Conservation (phyloP, 2,888 invertebrate genomes). For the Seladonia tumulorum region DNA sequence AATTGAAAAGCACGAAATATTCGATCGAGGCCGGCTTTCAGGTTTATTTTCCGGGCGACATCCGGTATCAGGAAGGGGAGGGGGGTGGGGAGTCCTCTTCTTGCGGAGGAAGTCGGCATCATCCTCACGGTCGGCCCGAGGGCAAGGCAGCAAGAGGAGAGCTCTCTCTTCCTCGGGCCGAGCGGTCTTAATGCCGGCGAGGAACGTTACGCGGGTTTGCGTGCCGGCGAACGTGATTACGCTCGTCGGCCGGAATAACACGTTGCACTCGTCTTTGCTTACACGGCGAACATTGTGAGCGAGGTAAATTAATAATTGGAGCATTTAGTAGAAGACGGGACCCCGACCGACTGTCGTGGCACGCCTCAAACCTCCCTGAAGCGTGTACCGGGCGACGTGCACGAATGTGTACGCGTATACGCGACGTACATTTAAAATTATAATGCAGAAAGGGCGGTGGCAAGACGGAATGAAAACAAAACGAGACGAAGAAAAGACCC, state of each 20-base stretch:
- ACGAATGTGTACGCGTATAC: background rate
- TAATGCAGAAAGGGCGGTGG: slow-evolving; percentile 17
- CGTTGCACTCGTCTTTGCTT: slow-evolving; percentile 67
- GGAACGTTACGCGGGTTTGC: slow-evolving; percentile 44
- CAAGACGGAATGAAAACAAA: slow-evolving; percentile 7
- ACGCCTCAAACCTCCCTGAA: slow-evolving; percentile 24
- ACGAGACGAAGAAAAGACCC: background rate
- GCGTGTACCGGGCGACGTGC: slow-evolving; percentile 24
- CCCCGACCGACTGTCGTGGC: slow-evolving; percentile 31
- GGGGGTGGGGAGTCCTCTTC: slow-evolving; percentile 5
- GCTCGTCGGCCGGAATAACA: slow-evolving; percentile 71
- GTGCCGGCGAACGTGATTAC: slow-evolving; percentile 70
- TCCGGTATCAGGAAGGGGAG: slow-evolving; percentile 20
- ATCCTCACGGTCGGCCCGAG: slow-evolving; percentile 27
- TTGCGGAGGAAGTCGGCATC: slow-evolving; percentile 10
- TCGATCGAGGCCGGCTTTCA: background rate
- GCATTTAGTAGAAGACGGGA: slow-evolving; percentile 65
- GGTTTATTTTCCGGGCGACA: background rate
- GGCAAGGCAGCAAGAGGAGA: slow-evolving; percentile 9
- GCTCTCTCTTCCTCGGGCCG: slow-evolving; percentile 7
- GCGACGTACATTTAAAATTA: slow-evolving; percentile 48
- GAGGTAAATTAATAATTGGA: slow-evolving; percentile 79
- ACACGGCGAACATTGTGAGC: slow-evolving; percentile 70
- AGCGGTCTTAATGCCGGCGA: slow-evolving; percentile 37
- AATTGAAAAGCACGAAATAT: background rate